Conservation (phyloP, 2,113 vertebrate genomes). For the Eulacestoma nigropectus region DNA sequence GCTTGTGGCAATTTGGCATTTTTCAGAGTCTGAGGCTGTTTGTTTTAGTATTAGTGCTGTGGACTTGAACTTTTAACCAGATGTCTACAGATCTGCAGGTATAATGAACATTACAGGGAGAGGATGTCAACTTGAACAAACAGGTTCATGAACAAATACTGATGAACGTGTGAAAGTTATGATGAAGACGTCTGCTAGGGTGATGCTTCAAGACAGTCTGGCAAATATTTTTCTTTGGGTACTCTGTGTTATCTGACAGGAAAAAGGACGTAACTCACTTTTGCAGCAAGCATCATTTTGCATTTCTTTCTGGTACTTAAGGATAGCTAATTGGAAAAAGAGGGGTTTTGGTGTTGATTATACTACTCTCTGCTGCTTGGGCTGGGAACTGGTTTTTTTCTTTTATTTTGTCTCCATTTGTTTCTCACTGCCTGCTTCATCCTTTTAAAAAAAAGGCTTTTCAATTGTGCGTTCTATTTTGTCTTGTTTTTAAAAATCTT, state of each 20-base stretch:
- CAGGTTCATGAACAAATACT: neutral
- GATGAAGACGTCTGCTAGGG: neutral
- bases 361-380: neutral
- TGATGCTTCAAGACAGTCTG: neutral
- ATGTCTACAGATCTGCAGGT: neutral
- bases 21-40: neutral
- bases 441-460: neutral
- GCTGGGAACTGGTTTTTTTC: neutral
- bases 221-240: neutral
- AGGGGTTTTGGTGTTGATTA: neutral
- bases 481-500: neutral
- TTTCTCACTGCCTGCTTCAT: neutral
- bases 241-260: neutral
- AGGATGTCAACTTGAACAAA: neutral
- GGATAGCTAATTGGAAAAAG: neutral
- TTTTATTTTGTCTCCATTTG: neutral
- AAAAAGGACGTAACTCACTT: neutral
- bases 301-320: neutral
- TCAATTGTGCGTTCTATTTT: neutral
- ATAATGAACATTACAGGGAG: neutral
- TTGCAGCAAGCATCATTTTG: neutral
- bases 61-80: neutral
- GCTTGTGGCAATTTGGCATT: neutral
- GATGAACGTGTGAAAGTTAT: neutral
- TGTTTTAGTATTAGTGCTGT: neutral